Evolutionary conservation across 2,888 invertebrate genomes (phyloP).

Genomic region (Tuta absoluta): DNA sequence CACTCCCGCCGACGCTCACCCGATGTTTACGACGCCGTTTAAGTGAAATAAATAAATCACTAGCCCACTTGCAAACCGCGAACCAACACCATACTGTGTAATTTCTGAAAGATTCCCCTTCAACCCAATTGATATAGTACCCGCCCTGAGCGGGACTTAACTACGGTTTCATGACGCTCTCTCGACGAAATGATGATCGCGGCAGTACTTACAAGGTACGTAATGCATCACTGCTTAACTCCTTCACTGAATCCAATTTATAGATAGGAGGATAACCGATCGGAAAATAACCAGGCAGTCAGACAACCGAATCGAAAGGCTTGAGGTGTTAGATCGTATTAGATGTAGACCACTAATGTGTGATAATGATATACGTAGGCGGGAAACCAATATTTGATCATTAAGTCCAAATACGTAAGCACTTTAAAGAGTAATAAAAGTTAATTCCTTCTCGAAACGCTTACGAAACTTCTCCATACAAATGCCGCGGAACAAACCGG

Average conservation of each 20-base stretch:
- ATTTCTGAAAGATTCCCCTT: slow-evolving; percentile 63
- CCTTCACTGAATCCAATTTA: slow-evolving; percentile 26
- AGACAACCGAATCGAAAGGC: neutral
- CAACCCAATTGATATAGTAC: slow-evolving; percentile 59
- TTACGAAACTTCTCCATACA: slow-evolving; percentile 11
- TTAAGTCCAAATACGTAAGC: neutral
- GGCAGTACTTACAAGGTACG: slow-evolving; percentile 27
- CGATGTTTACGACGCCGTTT: slow-evolving; percentile 62
- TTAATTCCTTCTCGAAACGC: slow-evolving; percentile 8
- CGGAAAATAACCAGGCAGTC: slow-evolving; percentile 19
- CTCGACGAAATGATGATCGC: slow-evolving; percentile 36
- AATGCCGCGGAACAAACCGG: slow-evolving; percentile 18
- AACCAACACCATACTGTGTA: slow-evolving; percentile 49
- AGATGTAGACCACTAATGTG: slow-evolving; percentile 18
- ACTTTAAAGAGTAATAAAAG: slow-evolving; percentile 10
- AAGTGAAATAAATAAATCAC: slow-evolving; percentile 77
- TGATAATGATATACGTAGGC: slow-evolving; percentile 16
- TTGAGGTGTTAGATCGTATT: slow-evolving; percentile 19
- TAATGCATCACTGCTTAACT: slow-evolving; percentile 25
- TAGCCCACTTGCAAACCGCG: slow-evolving; percentile 45
- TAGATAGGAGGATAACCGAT: slow-evolving; percentile 24
- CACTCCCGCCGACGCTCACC: slow-evolving; percentile 29
- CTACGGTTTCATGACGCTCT: slow-evolving; percentile 43
- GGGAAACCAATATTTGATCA: slow-evolving; percentile 19
- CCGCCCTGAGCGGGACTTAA: slow-evolving; percentile 47